These are phyloP conservation scores for Yponomeuta plumbellus DNA, from an alignment of 2,888 invertebrate species.

Conservation along the genomic window DNA sequence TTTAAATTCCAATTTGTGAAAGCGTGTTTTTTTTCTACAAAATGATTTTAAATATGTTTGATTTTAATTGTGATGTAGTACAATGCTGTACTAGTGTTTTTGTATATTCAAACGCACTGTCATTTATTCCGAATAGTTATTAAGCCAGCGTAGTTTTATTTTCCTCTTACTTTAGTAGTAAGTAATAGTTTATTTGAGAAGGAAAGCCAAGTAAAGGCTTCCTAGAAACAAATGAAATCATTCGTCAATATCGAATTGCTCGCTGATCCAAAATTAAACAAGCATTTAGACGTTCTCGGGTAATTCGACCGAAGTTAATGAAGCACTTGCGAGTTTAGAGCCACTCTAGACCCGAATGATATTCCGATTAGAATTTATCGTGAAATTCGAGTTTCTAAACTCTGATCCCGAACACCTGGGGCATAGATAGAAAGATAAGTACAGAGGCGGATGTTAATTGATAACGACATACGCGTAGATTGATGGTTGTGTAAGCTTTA, in stretches of 20 bases:
- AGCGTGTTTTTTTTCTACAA: too few relatives aligned
- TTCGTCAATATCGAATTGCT: not conserved
- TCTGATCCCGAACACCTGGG: not conserved
- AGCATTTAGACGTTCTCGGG: not conserved
- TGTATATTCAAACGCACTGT: too few relatives aligned
- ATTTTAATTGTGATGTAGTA: too few relatives aligned
- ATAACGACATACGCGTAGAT: not conserved
- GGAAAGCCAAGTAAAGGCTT: not conserved
- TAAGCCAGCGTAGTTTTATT: too few relatives aligned
- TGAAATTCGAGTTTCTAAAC: not conserved
- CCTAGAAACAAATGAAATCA: not conserved
- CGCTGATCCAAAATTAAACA: not conserved
- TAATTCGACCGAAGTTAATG: not conserved
- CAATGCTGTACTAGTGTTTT: too few relatives aligned
- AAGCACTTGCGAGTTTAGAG: not conserved
- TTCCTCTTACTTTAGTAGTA: not conserved
- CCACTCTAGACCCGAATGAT: not conserved
- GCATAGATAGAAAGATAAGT: not conserved
- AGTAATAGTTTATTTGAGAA: not conserved
- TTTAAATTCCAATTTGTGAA: too few relatives aligned
- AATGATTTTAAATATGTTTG: too few relatives aligned
- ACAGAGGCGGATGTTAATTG: not conserved
- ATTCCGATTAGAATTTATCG: not conserved
- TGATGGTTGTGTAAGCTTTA: too few relatives aligned
- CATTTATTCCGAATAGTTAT: too few relatives aligned